A percentile compares a stretch with the other conserved stretches of the same genome.
phyloP scores from a whole-genome alignment of 2,888 invertebrate species.

The Pseudanteris insignis region DNA sequence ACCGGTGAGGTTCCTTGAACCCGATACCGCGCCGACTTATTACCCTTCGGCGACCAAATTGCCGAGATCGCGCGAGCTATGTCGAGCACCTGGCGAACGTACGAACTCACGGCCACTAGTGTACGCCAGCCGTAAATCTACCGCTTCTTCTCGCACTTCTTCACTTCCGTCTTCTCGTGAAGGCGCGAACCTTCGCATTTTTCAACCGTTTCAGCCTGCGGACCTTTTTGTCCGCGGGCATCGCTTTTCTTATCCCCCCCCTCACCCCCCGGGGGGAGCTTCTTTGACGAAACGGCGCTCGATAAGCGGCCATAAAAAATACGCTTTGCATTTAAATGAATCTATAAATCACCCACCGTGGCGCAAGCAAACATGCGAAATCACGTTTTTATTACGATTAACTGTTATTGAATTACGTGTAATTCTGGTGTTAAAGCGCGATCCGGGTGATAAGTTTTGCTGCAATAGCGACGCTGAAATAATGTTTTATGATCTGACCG shows the following conservation, averaged over 20 bases:
- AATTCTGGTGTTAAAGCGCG: constrained; percentile 34
- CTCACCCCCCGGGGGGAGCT: too few relatives aligned
- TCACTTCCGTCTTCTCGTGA: constrained; percentile 38
- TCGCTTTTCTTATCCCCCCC: too few relatives aligned
- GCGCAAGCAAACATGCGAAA: constrained; percentile 36
- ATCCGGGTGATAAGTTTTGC: constrained; percentile 31
- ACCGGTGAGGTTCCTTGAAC: constrained; percentile 55
- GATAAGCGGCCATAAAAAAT: constrained; percentile 21
- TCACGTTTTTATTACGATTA: constrained; percentile 35
- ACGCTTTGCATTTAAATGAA: constrained; percentile 39
- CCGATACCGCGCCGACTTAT: constrained; percentile 40
- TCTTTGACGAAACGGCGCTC: neutral
- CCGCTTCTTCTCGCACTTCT: constrained; percentile 42
- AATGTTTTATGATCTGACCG: constrained; percentile 28
- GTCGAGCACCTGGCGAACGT: constrained; percentile 47
- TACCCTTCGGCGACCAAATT: constrained; percentile 43
- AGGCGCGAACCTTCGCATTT: too few relatives aligned
- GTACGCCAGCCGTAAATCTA: constrained; percentile 41
- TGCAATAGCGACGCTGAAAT: constrained; percentile 11
- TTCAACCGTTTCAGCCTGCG: constrained; percentile 4
- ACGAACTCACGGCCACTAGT: constrained; percentile 25
- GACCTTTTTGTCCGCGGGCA: constrained; percentile 16
- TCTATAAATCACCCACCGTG: constrained; percentile 36
- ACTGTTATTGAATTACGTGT: constrained; percentile 41
- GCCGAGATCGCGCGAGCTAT: constrained; percentile 41